Percentiles rank a stretch among this genome's conserved stretches.
phyloP scores from a whole-genome alignment of 2,888 invertebrate genomes.

The Drosophila quasianomalipes region DNA sequence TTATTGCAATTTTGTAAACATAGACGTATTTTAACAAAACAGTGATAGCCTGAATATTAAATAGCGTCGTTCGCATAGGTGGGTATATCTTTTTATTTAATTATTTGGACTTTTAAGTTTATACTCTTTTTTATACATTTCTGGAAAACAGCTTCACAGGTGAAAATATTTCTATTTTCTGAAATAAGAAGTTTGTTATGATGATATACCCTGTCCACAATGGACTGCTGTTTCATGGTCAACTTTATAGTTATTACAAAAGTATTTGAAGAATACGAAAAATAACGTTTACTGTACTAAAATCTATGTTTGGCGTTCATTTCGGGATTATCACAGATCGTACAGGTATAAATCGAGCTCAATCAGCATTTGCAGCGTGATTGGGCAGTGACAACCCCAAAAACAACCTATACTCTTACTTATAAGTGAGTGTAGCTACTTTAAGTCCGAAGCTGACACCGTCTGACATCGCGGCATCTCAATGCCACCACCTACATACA shows the following conservation, averaged over 20 bases:
- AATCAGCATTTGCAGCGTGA: slow-evolving; percentile 49
- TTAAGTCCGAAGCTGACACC: slow-evolving; percentile 44
- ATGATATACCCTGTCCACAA: no score
- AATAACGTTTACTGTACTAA: neutral
- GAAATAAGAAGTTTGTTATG: neutral
- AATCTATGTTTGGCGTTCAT: neutral
- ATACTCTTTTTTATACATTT: neutral
- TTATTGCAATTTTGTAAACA: slow-evolving; percentile 16
- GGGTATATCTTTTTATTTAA: neutral
- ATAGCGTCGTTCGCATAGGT: neutral
- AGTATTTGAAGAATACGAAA: neutral
- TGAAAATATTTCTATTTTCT: neutral
- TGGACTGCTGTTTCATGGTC: no score
- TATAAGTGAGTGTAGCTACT: slow-evolving; percentile 24
- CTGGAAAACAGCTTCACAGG: neutral
- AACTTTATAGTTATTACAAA: neutral
- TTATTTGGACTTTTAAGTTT: neutral
- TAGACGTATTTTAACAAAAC: slow-evolving; percentile 8
- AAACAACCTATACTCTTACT: slow-evolving; percentile 15
- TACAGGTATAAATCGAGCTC: slow-evolving; percentile 27
- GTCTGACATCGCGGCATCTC: slow-evolving; percentile 57
- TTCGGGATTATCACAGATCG: slow-evolving; percentile 18
- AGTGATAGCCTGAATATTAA: neutral
- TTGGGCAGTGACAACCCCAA: slow-evolving; percentile 46
- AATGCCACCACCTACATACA: slow-evolving; percentile 40